Percentiles rank a stretch among this genome's conserved stretches.
Evolutionary conservation across 2,797 vertebrate species (phyloP).

Genomic region (Scolopax bukidnonensis): DNA sequence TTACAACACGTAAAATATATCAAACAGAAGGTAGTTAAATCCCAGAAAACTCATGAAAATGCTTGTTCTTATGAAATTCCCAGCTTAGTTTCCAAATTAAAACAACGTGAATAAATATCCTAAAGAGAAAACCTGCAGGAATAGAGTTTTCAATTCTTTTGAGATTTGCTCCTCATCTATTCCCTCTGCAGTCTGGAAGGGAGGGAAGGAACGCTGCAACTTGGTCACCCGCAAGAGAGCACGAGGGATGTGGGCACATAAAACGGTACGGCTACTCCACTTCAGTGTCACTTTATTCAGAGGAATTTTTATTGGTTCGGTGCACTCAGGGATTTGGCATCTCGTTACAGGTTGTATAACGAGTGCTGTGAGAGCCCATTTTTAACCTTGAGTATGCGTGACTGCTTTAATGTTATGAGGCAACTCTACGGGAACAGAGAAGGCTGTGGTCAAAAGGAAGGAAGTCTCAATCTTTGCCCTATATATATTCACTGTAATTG

Average conservation of each 20-base stretch:
- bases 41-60: constrained; percentile 21
- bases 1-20: neutral
- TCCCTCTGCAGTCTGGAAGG: neutral
- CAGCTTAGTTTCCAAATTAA: constrained; percentile 5
- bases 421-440: constrained; percentile 20
- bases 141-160: neutral
- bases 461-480: constrained; percentile 22
- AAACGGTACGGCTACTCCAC: neutral
- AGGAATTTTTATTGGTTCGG: constrained; percentile 54
- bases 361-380: constrained; percentile 2
- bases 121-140: neutral
- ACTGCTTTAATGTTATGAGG: constrained; percentile 24
- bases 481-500: constrained; percentile 23
- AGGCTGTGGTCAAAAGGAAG: constrained; percentile 9
- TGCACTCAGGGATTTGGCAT: constrained; percentile 37
- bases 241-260: neutral
- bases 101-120: neutral
- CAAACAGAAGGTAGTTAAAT: constrained; percentile 24
- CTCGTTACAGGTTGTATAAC: constrained; percentile 40
- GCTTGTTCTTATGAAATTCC: neutral
- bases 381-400: constrained; percentile 12
- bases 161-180: constrained; percentile 5
- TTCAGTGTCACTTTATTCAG: neutral
- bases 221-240: neutral
- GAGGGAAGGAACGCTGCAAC: neutral